phyloP scores from a whole-genome alignment of 2,888 invertebrate genomes.

The Drosophila aldrichi region DNA sequence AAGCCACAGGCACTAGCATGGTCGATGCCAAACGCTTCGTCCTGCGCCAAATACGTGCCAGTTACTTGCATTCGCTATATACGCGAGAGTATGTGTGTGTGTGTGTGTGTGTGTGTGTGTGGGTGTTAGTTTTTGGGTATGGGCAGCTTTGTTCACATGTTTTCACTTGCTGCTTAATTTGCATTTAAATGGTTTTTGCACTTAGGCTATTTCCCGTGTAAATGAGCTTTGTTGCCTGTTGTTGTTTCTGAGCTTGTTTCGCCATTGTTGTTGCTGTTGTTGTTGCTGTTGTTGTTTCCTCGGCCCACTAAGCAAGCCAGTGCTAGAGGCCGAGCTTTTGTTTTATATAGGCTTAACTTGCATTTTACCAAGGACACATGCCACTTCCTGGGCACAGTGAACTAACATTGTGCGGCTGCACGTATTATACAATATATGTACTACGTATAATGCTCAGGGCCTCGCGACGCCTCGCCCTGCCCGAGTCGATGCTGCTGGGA shows the following conservation, averaged over 20 bases:
- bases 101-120: slow-evolving; percentile 7
- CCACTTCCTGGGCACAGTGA: slow-evolving; percentile 4
- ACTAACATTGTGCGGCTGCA: slow-evolving; percentile 40
- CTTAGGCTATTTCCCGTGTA: slow-evolving; percentile 83
- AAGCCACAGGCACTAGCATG: slow-evolving; percentile 21
- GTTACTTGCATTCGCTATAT: slow-evolving; percentile 34
- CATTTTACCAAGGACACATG: slow-evolving; percentile 56
- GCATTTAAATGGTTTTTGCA: slow-evolving; percentile 84
- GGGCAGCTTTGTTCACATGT: slow-evolving; percentile 79
- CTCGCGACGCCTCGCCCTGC: slow-evolving; percentile 7
- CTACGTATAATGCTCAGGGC: slow-evolving; percentile 10
- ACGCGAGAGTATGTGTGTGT: slow-evolving; percentile 7
- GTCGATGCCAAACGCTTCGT: slow-evolving; percentile 35
- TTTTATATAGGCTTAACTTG: slow-evolving; percentile 60
- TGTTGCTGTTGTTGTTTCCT: slow-evolving; percentile 4
- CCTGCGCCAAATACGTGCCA: slow-evolving; percentile 38
- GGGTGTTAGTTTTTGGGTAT: slow-evolving; percentile 12
- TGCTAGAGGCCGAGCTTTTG: slow-evolving; percentile 49
- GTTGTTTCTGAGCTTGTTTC: slow-evolving; percentile 35
- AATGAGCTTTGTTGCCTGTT: slow-evolving; percentile 76
- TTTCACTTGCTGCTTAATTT: slow-evolving; percentile 84
- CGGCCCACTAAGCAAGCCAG: slow-evolving; percentile 43
- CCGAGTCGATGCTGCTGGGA: slow-evolving; percentile 4
- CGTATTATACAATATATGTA: slow-evolving; percentile 11
- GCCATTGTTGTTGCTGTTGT: slow-evolving; percentile 9